Evolutionary conservation across 2,888 invertebrate genomes (phyloP), one percentile per base, ranked within the genome.

Genomic region (Taphrorychus bicolor): DNA sequence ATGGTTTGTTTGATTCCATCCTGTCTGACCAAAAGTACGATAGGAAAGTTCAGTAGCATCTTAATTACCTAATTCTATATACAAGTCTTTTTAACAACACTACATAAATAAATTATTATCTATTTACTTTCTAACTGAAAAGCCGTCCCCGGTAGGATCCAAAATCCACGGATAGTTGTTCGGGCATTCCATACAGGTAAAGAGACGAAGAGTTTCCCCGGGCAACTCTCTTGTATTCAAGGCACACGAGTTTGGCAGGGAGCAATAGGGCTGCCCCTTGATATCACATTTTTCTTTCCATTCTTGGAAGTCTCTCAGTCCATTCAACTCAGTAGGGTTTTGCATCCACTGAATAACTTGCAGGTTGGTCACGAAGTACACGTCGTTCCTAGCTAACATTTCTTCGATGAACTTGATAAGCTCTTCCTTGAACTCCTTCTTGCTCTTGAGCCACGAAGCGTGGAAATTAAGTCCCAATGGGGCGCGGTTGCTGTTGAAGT

Each of bases 261-360:
- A 95, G 81, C 96, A 96, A 87, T 89, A 94, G 63, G 96, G 93
- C 82, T 95, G 94, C 62, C 95, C 95, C 83, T 95, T 95, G 71
- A 96, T 92, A 80, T 95, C 95, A 83, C 96, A 96, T 81, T 94
- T 94, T 77, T 95, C 95, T 83, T 96, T 96, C 96, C 96, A 96
- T 82, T 95, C 94, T 76, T 92, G 91, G 89, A 96, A 96, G 80
- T 96, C 95, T 75, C 94, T 87, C 56, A 96, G 87, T 40, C 90
- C 90, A 52, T 93, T 90, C 73, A 95, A 80, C 82, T 95, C 95
- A 23, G 94, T 94, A 61, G 96, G 96, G 77, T 92, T 94, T 83
- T 96, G 95, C 94, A 96, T 96, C 71, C 71, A 71, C 83, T 95
- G 94, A 78, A 96, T 94, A 22, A 95, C 95, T 73, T 83, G 89